Conservation (phyloP, 1,140 invertebrate genomes). For the Hyposmocoma kahamanoa region DNA sequence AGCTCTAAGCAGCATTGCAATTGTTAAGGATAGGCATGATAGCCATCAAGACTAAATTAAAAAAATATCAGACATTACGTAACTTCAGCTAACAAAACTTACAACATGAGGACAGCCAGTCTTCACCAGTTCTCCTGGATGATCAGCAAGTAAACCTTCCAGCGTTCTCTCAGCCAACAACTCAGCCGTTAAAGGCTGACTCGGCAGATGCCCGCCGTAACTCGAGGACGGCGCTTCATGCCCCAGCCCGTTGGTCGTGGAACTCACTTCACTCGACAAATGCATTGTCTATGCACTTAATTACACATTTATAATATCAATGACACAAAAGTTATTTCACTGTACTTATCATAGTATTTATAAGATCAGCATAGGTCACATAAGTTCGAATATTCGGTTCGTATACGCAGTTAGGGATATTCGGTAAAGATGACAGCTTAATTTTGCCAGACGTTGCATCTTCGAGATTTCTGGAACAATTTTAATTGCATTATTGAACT, state of each 20-base stretch:
- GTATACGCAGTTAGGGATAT: not conserved
- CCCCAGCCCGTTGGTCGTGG: conserved; percentile 75
- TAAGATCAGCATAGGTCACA: conserved; percentile 46
- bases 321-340: not conserved
- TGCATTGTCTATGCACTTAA: conserved; percentile 73
- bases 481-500: no score
- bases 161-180: conserved; percentile 87
- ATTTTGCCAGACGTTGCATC: no score
- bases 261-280: conserved; percentile 81
- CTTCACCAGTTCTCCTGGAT: conserved; percentile 93
- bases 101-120: conserved; percentile 94
- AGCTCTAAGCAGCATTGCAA: no score
- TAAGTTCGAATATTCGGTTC: conserved; percentile 23
- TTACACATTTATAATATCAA: conserved; percentile 13
- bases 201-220: conserved; percentile 56
- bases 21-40: no score
- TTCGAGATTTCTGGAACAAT: no score
- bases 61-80: no score
- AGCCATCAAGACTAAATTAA: no score
- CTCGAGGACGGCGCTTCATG: conserved; percentile 63
- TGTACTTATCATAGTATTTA: no score
- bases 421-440: no score
- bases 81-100: no score
- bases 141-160: conserved; percentile 88
- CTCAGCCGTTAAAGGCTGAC: conserved; percentile 83